Evolutionary conservation across 2,113 vertebrate genomes (phyloP).

Genomic region (Vulpes vulpes): DNA sequence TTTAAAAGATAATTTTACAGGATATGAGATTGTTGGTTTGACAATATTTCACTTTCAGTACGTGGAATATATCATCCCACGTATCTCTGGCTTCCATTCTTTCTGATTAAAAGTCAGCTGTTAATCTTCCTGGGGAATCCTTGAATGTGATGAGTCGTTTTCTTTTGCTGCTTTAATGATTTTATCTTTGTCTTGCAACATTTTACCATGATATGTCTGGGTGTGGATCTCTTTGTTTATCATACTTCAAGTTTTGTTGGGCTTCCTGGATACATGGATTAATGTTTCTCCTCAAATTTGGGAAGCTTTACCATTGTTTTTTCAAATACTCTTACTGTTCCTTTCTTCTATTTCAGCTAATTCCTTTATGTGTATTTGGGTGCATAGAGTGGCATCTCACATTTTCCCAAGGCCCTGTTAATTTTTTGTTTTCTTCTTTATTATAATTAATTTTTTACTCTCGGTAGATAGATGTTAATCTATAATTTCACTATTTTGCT

Average conservation of each 20-base stretch:
- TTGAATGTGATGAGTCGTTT: neutral
- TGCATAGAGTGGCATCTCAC: neutral
- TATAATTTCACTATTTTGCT: neutral
- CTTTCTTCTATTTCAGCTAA: neutral
- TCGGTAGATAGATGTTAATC: neutral
- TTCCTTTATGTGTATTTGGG: neutral
- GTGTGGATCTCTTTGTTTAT: neutral
- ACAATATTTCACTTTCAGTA: neutral
- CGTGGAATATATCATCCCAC: neutral
- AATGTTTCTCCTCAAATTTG: neutral
- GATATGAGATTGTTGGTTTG: neutral
- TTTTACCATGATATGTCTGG: neutral
- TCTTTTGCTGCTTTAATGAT: neutral
- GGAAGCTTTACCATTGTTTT: neutral
- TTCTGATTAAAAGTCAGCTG: neutral
- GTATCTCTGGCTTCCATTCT: neutral
- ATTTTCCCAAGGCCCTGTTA: neutral
- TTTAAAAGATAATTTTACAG: slow-evolving; percentile 12
- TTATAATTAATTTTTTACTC: neutral
- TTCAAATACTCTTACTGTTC: neutral
- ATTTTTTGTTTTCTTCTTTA: neutral
- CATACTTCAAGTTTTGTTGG: neutral
- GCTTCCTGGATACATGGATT: neutral
- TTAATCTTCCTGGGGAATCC: neutral
- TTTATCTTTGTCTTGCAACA: neutral